A percentile compares a stretch with the other conserved stretches of the same genome.
Conservation (phyloP, 2,113 vertebrate genomes). For the Mesocricetus auratus region DNA sequence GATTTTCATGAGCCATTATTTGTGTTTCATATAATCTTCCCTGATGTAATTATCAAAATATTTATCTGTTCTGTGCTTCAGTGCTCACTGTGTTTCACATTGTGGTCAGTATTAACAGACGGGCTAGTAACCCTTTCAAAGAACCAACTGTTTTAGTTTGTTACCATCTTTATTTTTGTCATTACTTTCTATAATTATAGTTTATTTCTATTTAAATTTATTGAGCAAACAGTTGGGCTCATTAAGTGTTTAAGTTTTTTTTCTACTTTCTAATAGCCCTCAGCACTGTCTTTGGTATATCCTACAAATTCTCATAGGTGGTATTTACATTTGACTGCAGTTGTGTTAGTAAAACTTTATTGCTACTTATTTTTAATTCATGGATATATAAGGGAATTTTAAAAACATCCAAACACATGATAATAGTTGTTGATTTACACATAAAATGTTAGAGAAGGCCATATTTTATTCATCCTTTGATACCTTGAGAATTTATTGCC, state of each 20-base stretch:
- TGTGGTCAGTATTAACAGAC: not conserved
- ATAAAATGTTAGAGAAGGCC: not conserved
- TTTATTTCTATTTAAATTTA: not conserved
- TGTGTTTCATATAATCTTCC: not conserved
- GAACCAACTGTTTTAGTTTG: not conserved
- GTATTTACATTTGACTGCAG: not conserved
- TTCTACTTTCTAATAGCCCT: not conserved
- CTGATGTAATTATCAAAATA: not conserved
- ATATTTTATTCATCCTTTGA: not conserved
- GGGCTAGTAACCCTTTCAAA: not conserved
- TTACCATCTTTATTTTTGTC: not conserved
- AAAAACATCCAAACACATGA: not conserved
- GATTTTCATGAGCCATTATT: not conserved
- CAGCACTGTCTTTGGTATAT: not conserved
- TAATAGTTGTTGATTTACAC: not conserved
- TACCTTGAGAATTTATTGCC: not conserved
- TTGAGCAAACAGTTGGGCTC: not conserved
- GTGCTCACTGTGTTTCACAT: not conserved
- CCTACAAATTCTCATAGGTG: not conserved
- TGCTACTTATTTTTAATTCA: not conserved
- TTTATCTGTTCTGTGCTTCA: not conserved
- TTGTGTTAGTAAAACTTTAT: not conserved
- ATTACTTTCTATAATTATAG: not conserved
- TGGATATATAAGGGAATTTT: not conserved
- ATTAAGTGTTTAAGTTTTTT: not conserved